Evolutionary conservation across 2,113 vertebrate species (phyloP), one percentile per base, ranked within the genome.

Genomic region (Mastomys coucha): DNA sequence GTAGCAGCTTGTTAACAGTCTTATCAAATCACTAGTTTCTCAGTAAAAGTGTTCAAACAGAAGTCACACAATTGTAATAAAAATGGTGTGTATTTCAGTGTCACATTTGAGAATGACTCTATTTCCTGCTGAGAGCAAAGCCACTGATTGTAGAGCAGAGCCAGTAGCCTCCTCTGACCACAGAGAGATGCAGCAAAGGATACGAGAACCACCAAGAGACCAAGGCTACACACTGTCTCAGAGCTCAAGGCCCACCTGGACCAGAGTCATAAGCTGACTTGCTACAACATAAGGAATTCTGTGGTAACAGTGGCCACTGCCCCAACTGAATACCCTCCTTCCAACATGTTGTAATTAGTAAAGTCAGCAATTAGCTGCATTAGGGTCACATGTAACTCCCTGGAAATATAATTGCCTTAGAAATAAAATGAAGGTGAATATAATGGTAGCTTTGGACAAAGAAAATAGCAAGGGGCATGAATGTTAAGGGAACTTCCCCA

Each of bases 401-500:
- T 84, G 31, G 26, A 76, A 8, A 60, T 3, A 73, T 7, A 65
- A 12, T 20, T 56, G 36, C 8, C 8, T 12, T 63, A 31, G 51
- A 33, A 14, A 28, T 26, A 89, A 53, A 88, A 53, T 13, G 45
- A 69, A 16, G 4, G 4, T 70, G 45, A 70, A 17, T 11, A 8
- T n/a, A 12, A 42, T 36, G 8, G 13, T 7, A 13, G 36, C 42
- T 53, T 39, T 33, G 51, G 20, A 33, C 8, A 17, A 14, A 7
- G 19, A 19, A 17, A 53, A 22, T 13, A 39, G 7, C 22, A 51
- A 89, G 86, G 7, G 51, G 39, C 24, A 36, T 2, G 24, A 16
- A 49, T 1, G 6, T 33, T 31, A 11, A 9, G 56, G 39, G n/a
- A 4, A 3, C 31, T 19, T 42, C 10, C 4, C 24, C 1, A n/a